phyloP scores from a whole-genome alignment of 2,113 vertebrate species.

The Trochalopteron elliotii region DNA sequence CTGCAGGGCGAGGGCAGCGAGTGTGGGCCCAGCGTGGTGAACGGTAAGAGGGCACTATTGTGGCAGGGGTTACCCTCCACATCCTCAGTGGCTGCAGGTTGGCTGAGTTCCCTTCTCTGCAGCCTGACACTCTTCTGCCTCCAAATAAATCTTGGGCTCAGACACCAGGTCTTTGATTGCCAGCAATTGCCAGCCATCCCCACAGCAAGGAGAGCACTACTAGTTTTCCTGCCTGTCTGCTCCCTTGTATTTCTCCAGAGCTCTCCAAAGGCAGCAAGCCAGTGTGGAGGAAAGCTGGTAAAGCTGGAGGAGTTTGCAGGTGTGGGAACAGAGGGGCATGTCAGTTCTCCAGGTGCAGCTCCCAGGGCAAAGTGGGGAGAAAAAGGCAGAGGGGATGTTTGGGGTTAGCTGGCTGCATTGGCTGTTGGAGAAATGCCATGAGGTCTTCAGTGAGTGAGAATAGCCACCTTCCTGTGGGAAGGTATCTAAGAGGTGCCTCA shows the following conservation, averaged over 20 bases:
- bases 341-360: not conserved
- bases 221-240: not conserved
- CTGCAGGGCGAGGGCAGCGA: conserved; percentile 59
- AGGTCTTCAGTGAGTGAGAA: not conserved
- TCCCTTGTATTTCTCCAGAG: not conserved
- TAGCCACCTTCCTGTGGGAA: not conserved
- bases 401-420: not conserved
- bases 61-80: not conserved
- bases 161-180: rapidly evolving
- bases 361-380: not conserved
- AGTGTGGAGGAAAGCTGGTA: not conserved
- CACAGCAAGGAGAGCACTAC: rapidly evolving
- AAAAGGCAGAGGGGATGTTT: not conserved
- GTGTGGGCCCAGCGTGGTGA: conserved; percentile 49
- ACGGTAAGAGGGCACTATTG: conserved; percentile 61
- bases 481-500: not conserved
- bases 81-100: not conserved
- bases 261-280: not conserved
- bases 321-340: not conserved
- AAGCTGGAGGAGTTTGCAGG: not conserved
- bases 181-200: not conserved
- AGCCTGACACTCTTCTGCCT: not conserved
- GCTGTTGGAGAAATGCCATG: not conserved
- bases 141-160: not conserved
- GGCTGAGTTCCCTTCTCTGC: not conserved